Conservation (phyloP, 1,140 invertebrate genomes). For the Lepidotrigona ventralis region DNA sequence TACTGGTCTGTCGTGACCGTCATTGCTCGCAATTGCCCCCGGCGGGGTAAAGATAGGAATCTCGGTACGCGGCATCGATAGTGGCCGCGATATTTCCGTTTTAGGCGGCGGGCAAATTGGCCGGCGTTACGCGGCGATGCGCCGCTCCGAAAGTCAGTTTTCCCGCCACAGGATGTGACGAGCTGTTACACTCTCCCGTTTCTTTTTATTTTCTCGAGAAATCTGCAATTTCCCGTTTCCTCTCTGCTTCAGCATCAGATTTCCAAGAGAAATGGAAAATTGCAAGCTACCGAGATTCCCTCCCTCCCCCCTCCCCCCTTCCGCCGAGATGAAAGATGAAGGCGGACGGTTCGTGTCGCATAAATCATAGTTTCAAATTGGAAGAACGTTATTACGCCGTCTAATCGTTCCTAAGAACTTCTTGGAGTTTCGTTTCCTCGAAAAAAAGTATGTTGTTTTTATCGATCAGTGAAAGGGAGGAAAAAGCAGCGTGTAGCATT, state of each 20-base stretch:
- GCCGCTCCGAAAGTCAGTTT: conserved; percentile 43
- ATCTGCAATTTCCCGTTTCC: conserved; percentile 1
- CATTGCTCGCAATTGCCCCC: conserved; percentile 29
- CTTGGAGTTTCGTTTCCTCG: too few species aligned
- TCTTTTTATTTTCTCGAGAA: too few species aligned
- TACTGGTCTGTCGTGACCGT: conserved; percentile 23
- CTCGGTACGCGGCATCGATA: conserved; percentile 14
- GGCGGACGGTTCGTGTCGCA: too few species aligned
- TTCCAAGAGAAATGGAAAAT: background rate
- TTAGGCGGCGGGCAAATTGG: conserved; percentile 42
- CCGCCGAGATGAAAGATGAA: background rate
- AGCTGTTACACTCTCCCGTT: conserved; percentile 32
- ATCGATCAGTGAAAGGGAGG: too few species aligned
- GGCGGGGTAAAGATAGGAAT: conserved; percentile 39
- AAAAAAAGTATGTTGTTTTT: too few species aligned
- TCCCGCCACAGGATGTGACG: conserved; percentile 59
- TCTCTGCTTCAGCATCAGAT: background rate
- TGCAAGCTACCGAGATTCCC: too few species aligned
- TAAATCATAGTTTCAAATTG: background rate
- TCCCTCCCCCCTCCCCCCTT: too few species aligned
- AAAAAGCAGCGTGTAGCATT: too few species aligned
- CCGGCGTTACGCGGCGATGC: conserved; percentile 50
- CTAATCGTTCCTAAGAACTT: too few species aligned
- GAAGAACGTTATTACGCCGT: background rate
- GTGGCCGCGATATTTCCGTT: conserved; percentile 19